Base-by-base conservation (phyloP, 1,140 invertebrate species). In the Drosophila paulistorum region DNA sequence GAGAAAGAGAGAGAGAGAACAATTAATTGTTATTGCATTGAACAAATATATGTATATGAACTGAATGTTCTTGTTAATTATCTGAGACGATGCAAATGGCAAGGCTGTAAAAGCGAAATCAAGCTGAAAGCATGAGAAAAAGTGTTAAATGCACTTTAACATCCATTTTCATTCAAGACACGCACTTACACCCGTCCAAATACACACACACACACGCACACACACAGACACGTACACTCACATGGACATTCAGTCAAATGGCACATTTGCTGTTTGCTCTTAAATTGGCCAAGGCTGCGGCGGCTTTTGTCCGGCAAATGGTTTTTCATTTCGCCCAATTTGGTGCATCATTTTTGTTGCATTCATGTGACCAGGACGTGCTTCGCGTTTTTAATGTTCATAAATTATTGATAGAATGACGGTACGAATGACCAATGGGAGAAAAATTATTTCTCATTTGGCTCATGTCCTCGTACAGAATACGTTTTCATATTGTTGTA, bases 61-160 rank as follows among this genome's bases (percentile, higher is more conserved):
- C 33, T 62, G 61, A 63, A 71, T 80, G 80, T 85, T 85, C 80
- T 85, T 85, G 81, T 85, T 85, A 85, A 85, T 85, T 85, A 85
- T 85, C 81, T 78, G 77, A 73, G 77, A 71, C 68, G 62, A 65
- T 51, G 17, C 45, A 51, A 51, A 51, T 71, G 65, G 70, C 67
- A 60, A 51, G 54, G 74, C 62, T 68, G 67, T 68, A 74, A 77
- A 71, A 75, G 68, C 30, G 57, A 71, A 65, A 71, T 74, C 60
- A 64, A 67, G 57, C 68, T 62, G 41, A 55, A 48, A 35, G 35
- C 13, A 64, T 41, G 33, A 45, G 17, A 39, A 60, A 65, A 69
- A 70, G 65, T 84, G 77, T 69, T 78, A 85, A 86, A 79, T 85
- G 77, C 74, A 78, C 70, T 85, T 81, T 74, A 84, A 77, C 74